Base-by-base conservation (phyloP, 2,113 vertebrate genomes). In the Nyctibius bracteatus region DNA sequence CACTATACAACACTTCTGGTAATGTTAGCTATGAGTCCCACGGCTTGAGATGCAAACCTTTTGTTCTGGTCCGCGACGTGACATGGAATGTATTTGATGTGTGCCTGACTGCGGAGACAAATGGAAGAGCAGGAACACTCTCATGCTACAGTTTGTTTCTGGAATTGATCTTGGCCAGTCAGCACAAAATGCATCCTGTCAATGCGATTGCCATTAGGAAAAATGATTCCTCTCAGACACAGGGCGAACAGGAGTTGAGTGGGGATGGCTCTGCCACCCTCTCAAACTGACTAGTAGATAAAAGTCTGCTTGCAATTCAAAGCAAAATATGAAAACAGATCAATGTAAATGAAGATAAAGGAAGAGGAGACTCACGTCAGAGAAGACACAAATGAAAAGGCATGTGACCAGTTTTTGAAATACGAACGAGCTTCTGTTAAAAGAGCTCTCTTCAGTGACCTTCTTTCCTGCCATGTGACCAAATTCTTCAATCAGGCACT, bases 351-450 rank as follows among this genome's bases (percentile, higher is more conserved):
- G 82, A 82, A 85, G 82, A 93, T n/a, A 59, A 95, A 95, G 81
- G 47, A 86, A 92, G 39, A 86, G 33, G n/a, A 68, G 54, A 62
- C 17, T 92, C 65, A 65, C n/a, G 13, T 95, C 81, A 85, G 83
- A 87, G 77, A 86, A 92, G 82, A 74, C 35, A 87, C 61, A 73
- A 85, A 92, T 87, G 82, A 88, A 84, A 95, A 93, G 61, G 65
- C 96, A 88, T 90, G 86, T 96, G 96, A 95, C 84, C 25, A 33
- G 70, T 94, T 65, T 94, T 65, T 94, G 75, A 96, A 96, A 96
- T 49, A 80, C 81, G 28, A 91, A 94, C 87, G 82, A 95, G 47
- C 88, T 91, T 91, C 86, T 96, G 83, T 88, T 96, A 28, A 84
- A 91, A 85, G 88, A 81, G 41, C n/a, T 86, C 55, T 90, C 39